phyloP scores from a whole-genome alignment of 2,888 invertebrate genomes.

The Eremobia ochroleuca region DNA sequence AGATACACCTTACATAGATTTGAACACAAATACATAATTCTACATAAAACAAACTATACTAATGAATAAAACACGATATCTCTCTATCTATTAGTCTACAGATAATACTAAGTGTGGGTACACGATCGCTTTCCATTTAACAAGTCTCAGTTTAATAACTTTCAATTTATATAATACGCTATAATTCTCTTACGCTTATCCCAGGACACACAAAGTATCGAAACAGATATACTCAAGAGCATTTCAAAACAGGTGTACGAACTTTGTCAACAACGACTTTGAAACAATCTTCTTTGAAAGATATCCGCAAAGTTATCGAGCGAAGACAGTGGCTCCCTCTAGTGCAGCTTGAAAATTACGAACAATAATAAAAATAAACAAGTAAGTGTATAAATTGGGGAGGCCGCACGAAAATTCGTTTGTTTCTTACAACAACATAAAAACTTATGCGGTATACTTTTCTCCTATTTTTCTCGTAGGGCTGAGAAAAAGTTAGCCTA shows the following conservation, averaged over 20 bases:
- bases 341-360: conserved; percentile 56
- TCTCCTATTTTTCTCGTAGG: conserved; percentile 55
- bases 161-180: conserved; percentile 1
- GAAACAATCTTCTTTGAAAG: conserved; percentile 46
- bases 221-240: conserved; percentile 3
- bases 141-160: conserved; percentile 12
- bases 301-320: conserved; percentile 51
- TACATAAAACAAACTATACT: too few relatives aligned
- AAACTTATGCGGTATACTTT: conserved; percentile 61
- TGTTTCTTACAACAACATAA: conserved; percentile 63
- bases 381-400: conserved; percentile 66
- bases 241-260: conserved; percentile 55
- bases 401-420: conserved; percentile 56
- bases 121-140: conserved; percentile 17
- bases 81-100: not conserved
- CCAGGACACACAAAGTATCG: conserved; percentile 17
- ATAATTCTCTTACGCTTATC: not conserved
- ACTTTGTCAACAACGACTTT: conserved; percentile 44
- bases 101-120: not conserved
- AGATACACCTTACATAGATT: too few relatives aligned
- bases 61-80: too few relatives aligned
- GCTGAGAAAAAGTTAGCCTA: conserved; percentile 19
- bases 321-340: conserved; percentile 51
- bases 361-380: conserved; percentile 69
- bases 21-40: not conserved